phyloP scores from a whole-genome alignment of 2,888 invertebrate genomes.

The Yponomeuta cagnagella region DNA sequence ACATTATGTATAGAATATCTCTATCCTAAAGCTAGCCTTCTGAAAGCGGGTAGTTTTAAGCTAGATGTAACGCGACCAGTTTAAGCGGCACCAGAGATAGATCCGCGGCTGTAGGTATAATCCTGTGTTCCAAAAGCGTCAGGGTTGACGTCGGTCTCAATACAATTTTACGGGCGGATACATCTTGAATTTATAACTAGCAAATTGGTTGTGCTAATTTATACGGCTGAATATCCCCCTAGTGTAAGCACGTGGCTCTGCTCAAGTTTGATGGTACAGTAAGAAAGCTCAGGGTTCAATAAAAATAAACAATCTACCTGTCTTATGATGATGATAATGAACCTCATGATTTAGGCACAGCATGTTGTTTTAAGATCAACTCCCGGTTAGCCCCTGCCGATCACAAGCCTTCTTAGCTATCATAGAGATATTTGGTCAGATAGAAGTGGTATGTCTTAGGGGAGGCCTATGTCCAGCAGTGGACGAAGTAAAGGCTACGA shows the following conservation, averaged over 20 bases:
- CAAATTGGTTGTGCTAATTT: conserved; percentile 69
- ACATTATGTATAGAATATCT: too few species aligned
- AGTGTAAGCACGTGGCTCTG: conserved; percentile 24
- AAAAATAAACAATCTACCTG: too few species aligned
- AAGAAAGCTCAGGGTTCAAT: neutral
- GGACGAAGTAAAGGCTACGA: too few species aligned
- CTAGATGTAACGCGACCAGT: conserved; percentile 39
- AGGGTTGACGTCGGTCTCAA: conserved; percentile 55
- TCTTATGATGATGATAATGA: too few species aligned
- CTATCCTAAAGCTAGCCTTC: neutral
- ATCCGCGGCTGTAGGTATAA: conserved; percentile 25
- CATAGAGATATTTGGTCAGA: too few species aligned
- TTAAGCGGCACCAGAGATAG: conserved; percentile 27
- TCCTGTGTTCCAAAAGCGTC: conserved; percentile 26
- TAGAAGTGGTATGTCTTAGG: too few species aligned
- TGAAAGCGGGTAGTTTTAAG: neutral
- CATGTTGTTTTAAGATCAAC: too few species aligned
- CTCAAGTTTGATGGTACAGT: neutral
- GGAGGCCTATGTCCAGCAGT: too few species aligned
- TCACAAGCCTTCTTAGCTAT: too few species aligned
- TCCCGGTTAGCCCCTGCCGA: too few species aligned
- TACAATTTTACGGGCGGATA: conserved; percentile 71
- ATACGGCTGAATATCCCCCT: conserved; percentile 61
- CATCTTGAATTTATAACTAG: conserved; percentile 75
- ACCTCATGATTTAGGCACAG: too few species aligned